Percentiles rank a stretch among this genome's conserved stretches.
These are phyloP conservation scores for Porites cylindrica DNA, from an alignment of 92 coral and sea anemone genomes.

Conservation along the genomic window DNA sequence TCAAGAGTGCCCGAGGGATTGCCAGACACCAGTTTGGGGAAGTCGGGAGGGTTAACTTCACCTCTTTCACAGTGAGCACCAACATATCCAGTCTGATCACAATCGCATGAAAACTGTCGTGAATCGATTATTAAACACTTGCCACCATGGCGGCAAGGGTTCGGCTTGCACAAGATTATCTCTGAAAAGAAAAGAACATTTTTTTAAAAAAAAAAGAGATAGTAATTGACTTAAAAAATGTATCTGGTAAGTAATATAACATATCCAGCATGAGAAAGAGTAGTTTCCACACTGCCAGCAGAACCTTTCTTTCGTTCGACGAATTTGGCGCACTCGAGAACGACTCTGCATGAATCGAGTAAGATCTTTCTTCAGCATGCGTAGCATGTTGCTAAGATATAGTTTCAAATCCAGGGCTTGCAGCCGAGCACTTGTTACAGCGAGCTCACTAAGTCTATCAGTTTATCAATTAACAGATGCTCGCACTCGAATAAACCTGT, in stretches of 20 bases:
- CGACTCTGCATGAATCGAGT: too few species aligned
- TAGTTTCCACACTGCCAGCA: too few species aligned
- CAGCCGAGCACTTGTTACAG: too few species aligned
- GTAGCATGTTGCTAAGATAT: too few species aligned
- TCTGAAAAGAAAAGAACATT: slow-evolving; percentile 21
- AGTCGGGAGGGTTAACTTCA: slow-evolving; percentile 46
- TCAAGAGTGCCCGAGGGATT: slow-evolving; percentile 23
- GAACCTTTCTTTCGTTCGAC: too few species aligned
- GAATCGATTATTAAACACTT: slow-evolving; percentile 37
- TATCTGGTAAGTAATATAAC: neutral
- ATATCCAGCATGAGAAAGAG: too few species aligned
- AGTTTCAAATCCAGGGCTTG: too few species aligned
- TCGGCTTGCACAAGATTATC: slow-evolving; percentile 51
- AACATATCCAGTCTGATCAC: slow-evolving; percentile 62
- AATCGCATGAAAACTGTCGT: slow-evolving; percentile 51
- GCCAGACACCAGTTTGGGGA: slow-evolving; percentile 52
- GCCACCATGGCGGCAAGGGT: slow-evolving; percentile 69
- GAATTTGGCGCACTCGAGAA: too few species aligned
- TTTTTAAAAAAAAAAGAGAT: neutral
- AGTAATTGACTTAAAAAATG: neutral
- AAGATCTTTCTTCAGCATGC: too few species aligned
- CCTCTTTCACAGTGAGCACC: slow-evolving; percentile 66
- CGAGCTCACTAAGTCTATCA: too few species aligned
- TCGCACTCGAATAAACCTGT: too few species aligned
- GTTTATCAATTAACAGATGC: too few species aligned